Evolutionary conservation across 2,888 invertebrate genomes (phyloP), one percentile per base, ranked within the genome.

Genomic region (Trichogramma dendrolimi): DNA sequence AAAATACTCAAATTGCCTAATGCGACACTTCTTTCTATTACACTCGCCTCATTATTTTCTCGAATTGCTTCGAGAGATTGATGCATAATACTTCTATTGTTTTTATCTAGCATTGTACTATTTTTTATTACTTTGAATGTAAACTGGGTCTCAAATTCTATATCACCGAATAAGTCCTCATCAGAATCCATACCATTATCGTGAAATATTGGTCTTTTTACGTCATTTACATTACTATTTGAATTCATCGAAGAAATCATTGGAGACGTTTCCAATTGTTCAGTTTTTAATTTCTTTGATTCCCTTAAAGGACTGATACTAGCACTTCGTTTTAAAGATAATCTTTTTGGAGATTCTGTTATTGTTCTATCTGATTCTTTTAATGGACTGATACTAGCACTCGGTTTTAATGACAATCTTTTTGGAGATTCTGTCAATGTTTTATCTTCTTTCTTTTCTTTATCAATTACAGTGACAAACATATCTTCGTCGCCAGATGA

Each of bases 91-190:
- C n/a, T n/a, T 46, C 2, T 46, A 27, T 46, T n/a, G n/a, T 46
- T 46, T 46, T 46, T 46, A 46, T 46, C 8, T 46, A 10, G 10
- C n/a, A 10, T 46, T 46, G 46, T n/a, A 10, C 10, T 46, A 10
- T 46, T n/a, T 2, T 10, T 46, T 46, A 46, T 10, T 46, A n/a
- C 14, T 11, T 11, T 50, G 10, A 7, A n/a, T 14, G 50, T 7
- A 50, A 11, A 10, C 50, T 11, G 8, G 27, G 27, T 27, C 10
- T 50, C 50, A 11, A 7, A 11, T n/a, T 50, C 50, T 11, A 47
- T 42, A 53, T 10, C 53, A 51, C 27, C 64, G 58, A 74, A 74
- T 57, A 74, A 70, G 59, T 74, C 74, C 5, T 73, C 72, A 6
- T 73, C 73, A 1, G 72, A 73, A 48, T 70, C 69, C 14, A 50